phyloP scores from a whole-genome alignment of 2,888 invertebrate genomes.

The Lobophora halterata region DNA sequence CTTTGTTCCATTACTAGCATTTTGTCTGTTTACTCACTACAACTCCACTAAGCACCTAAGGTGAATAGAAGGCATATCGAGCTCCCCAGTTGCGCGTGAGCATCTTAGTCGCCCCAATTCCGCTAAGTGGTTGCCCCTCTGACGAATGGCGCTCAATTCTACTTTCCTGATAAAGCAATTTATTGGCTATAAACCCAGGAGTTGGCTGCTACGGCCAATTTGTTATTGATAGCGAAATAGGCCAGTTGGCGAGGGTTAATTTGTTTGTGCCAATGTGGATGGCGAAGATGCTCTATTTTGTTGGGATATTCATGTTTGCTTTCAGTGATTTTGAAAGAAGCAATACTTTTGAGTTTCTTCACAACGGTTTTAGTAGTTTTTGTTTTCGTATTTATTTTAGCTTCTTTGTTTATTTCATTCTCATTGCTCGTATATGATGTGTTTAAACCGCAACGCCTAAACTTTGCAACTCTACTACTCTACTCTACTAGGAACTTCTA shows the following conservation, averaged over 20 bases:
- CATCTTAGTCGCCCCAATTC: constrained; percentile 50
- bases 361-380: too few relatives aligned
- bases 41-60: constrained; percentile 33
- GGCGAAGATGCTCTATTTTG: background rate
- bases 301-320: background rate
- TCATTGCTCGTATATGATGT: too few relatives aligned
- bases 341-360: too few relatives aligned
- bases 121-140: constrained; percentile 54
- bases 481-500: too few relatives aligned
- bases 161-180: constrained; percentile 45
- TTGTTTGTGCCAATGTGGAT: constrained; percentile 34
- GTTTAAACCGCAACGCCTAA: too few relatives aligned
- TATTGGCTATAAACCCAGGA: constrained; percentile 41
- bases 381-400: too few relatives aligned
- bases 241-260: constrained; percentile 27
- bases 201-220: constrained; percentile 35
- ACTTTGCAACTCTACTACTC: too few relatives aligned
- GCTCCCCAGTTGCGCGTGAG: constrained; percentile 35
- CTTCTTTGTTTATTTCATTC: too few relatives aligned
- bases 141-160: constrained; percentile 58
- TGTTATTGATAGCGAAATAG: constrained; percentile 40
- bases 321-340: constrained; percentile 3
- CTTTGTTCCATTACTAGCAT: background rate
- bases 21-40: constrained; percentile 8
- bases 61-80: constrained; percentile 57